Evolutionary conservation across 2,888 invertebrate species (phyloP).

Genomic region (Cantharis lateralis): DNA sequence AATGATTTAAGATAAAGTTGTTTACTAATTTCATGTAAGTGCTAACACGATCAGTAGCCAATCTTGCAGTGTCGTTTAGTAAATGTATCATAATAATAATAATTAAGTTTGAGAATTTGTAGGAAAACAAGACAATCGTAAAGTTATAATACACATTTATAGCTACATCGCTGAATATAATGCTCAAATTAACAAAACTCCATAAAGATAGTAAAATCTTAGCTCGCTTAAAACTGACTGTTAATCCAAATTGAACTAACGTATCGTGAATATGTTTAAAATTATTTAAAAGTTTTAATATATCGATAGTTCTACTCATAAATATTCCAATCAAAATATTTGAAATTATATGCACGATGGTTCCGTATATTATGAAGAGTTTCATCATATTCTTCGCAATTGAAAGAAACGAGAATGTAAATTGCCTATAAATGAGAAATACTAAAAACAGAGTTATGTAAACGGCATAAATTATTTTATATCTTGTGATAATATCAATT

Average conservation of each 20-base stretch:
- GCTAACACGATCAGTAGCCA: background rate
- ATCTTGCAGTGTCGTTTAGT: background rate
- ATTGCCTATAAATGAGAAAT: background rate
- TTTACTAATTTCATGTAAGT: background rate
- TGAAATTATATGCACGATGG: background rate
- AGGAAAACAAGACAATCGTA: background rate
- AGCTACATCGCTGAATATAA: too few relatives aligned
- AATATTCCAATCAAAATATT: background rate
- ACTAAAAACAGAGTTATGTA: background rate
- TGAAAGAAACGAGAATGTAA: background rate
- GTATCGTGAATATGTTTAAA: background rate
- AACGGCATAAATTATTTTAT: background rate
- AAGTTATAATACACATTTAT: background rate
- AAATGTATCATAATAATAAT: rapidly evolving
- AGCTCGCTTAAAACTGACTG: background rate
- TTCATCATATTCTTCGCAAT: background rate
- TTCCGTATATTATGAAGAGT: background rate
- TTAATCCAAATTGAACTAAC: background rate
- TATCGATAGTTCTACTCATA: background rate
- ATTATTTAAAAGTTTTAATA: background rate
- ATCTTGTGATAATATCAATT: background rate
- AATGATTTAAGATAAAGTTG: background rate
- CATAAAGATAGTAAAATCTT: background rate
- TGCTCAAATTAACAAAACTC: background rate
- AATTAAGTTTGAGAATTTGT: background rate